A percentile compares a stretch with the other conserved stretches of the same genome.
phyloP scores from a whole-genome alignment of 2,888 invertebrate genomes.

The Buathra laborator region DNA sequence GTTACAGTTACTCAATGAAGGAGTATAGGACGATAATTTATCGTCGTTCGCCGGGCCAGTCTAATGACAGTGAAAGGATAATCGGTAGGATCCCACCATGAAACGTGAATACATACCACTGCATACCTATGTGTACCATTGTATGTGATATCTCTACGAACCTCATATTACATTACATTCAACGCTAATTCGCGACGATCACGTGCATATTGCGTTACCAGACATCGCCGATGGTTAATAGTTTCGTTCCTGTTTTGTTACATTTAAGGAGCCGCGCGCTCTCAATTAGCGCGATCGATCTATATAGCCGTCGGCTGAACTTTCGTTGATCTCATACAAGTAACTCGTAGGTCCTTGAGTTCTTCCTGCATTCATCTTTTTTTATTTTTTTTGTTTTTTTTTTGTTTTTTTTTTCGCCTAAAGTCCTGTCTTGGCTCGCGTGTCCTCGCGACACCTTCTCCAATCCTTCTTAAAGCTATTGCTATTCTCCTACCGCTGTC shows the following conservation, averaged over 20 bases:
- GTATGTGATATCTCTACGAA: not conserved
- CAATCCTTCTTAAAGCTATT: constrained; percentile 25
- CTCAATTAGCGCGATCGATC: not conserved
- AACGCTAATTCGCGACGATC: constrained; percentile 39
- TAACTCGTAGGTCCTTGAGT: not conserved
- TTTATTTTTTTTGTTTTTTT: not conserved
- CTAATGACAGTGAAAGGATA: constrained; percentile 69
- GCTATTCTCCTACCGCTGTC: constrained; percentile 30
- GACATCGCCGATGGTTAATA: not conserved
- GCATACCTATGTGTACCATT: not conserved
- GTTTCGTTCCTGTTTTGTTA: not conserved
- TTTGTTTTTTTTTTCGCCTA: not conserved
- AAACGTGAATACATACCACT: constrained; percentile 5
- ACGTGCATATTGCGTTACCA: constrained; percentile 38
- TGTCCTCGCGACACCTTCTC: constrained; percentile 55
- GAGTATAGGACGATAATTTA: constrained; percentile 60
- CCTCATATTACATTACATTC: constrained; percentile 14
- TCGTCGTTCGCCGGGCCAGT: constrained; percentile 41
- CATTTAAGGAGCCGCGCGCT: constrained; percentile 14
- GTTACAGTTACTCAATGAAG: constrained; percentile 19
- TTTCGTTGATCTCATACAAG: not conserved
- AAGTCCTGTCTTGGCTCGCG: constrained; percentile 46
- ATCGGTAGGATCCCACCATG: constrained; percentile 57
- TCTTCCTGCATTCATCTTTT: not conserved
- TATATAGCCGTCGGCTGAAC: not conserved